Evolutionary conservation across 2,797 vertebrate species (phyloP).

Genomic region (Mus caroli): DNA sequence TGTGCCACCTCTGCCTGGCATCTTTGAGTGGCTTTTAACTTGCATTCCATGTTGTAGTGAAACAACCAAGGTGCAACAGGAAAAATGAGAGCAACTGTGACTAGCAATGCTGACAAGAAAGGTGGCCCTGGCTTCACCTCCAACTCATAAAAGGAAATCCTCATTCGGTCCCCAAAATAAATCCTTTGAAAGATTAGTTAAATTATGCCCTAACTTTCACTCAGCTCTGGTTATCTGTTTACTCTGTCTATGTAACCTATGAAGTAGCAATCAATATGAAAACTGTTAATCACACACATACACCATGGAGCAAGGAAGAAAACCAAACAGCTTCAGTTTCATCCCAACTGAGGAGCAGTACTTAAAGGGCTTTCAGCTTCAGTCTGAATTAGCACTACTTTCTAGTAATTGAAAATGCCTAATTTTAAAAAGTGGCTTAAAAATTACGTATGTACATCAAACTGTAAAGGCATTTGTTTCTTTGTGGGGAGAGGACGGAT

Average conservation of each 20-base stretch:
- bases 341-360: conserved; percentile 3
- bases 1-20: not conserved
- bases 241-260: conserved; percentile 20
- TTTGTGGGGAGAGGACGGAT: conserved; percentile 96
- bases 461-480: conserved; percentile 98
- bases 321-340: not conserved
- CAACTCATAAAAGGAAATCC: conserved; percentile 39
- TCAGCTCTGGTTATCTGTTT: not conserved
- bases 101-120: not conserved
- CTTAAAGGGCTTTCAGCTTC: conserved; percentile 42
- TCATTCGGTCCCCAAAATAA: conserved; percentile 26
- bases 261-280: conserved; percentile 2
- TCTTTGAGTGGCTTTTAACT: not conserved
- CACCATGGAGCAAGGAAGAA: not conserved
- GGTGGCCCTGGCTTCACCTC: not conserved
- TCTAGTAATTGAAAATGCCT: conserved; percentile 69
- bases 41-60: not conserved
- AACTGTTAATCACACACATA: conserved; percentile 31
- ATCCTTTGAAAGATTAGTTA: conserved; percentile 33
- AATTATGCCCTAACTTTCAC: not conserved
- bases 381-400: conserved; percentile 55
- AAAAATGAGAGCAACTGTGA: not conserved
- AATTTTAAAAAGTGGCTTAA: conserved; percentile 77
- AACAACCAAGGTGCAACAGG: not conserved
- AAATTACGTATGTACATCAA: conserved; percentile 93